These are phyloP conservation scores for Ferdinandea cuprea DNA, from an alignment of 2,888 invertebrate genomes.

Conservation along the genomic window DNA sequence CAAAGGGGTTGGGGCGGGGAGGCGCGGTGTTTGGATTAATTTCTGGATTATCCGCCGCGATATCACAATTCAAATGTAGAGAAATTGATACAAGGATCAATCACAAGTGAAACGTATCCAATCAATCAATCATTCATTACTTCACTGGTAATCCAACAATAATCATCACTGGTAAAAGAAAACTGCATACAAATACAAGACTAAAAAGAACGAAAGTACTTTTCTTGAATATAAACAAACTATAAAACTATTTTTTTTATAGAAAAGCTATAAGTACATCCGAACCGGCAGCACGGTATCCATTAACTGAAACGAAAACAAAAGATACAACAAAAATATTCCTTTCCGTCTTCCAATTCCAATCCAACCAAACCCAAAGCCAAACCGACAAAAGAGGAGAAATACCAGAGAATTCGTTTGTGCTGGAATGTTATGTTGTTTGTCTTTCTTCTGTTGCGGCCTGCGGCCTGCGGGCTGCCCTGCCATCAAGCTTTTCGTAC, in stretches of 20 bases:
- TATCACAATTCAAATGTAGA: constrained; percentile 47
- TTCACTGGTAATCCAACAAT: constrained; percentile 61
- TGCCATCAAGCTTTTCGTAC: constrained; percentile 64
- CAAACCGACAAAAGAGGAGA: neutral
- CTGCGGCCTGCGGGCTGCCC: too few relatives aligned
- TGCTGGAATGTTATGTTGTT: constrained; percentile 36
- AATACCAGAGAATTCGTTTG: constrained; percentile 28
- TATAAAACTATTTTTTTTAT: neutral
- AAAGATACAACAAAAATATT: constrained; percentile 40
- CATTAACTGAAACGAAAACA: constrained; percentile 72
- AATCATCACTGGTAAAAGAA: neutral
- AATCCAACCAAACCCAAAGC: neutral
- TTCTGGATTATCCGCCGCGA: constrained; percentile 2
- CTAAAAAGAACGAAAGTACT: neutral
- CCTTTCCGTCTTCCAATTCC: neutral
- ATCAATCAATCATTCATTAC: constrained; percentile 29
- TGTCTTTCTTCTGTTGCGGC: too few relatives aligned
- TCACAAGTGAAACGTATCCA: constrained; percentile 25
- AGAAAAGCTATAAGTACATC: constrained; percentile 49
- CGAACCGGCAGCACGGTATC: constrained; percentile 71
- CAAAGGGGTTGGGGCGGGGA: neutral
- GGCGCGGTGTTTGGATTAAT: too few relatives aligned
- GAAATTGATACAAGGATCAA: constrained; percentile 45
- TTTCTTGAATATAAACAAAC: neutral
- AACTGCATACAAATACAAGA: too few relatives aligned